Evolutionary conservation across 2,888 invertebrate genomes (phyloP), one percentile per base, ranked within the genome.

Genomic region (Drosophila gaucha): DNA sequence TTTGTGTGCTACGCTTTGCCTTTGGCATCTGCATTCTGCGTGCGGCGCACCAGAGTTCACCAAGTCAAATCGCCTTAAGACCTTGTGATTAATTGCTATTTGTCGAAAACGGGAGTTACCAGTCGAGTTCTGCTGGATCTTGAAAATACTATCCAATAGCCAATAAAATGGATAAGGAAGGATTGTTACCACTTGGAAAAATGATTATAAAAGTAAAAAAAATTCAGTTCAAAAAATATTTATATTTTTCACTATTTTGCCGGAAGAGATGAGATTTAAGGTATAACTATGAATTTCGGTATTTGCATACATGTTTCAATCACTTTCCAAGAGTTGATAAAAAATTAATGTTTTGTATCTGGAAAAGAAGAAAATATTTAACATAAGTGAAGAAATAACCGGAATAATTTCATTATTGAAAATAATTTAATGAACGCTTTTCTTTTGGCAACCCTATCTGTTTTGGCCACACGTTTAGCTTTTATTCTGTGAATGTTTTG

Each of bases 1-100:
- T 47, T 14, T 31, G 14, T 24, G 12, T 12, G 33, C 10, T 26
- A 9, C n/a, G 36, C 26, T 28, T 12, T 12, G 28, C 26, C 26
- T 18, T 3, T 14, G 20, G 36, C 49, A 0, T n/a, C 9, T 4
- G 16, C n/a, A n/a, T 28, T 36, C n/a, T 41, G 41, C 14, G 8
- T 12, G 16, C 24, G 16, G 8, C 5, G 10, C 31, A 31, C 20
- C 10, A 5, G 14, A 9, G 9, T 28, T 6, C n/a, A 3, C 46
- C 22, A 16, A 6, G 26, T 4, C 18, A 10, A 12, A 44, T 12
- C 12, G 16, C 16, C 12, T 28, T n/a, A n/a, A n/a, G n/a, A n/a
- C n/a, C n/a, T n/a, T n/a, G n/a, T n/a, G n/a, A n/a, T 30, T 28
- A 26, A 44, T 44, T 44, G 43, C 12, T 24, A 24, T 41, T 41